Evolutionary conservation across 2,888 invertebrate genomes (phyloP).

Genomic region (Ennomos quercinarius): DNA sequence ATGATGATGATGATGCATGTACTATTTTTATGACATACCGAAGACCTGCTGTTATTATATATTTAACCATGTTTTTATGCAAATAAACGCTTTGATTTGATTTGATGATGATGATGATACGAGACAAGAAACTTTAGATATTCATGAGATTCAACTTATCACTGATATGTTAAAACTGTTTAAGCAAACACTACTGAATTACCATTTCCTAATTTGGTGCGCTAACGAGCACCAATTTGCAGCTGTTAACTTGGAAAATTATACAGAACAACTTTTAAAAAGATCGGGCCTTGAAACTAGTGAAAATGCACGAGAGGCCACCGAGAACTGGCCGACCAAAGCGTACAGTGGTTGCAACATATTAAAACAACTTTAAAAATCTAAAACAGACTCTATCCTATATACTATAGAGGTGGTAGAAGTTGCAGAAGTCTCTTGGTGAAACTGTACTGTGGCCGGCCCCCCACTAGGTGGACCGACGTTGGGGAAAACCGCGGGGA

Average conservation of each 20-base stretch:
- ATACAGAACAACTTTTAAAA: conserved; percentile 51
- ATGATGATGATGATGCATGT: too few species aligned
- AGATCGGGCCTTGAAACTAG: conserved; percentile 63
- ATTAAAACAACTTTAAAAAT: neutral
- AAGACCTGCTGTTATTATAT: too few species aligned
- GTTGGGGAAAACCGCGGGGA: too few species aligned
- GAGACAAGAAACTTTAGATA: conserved; percentile 17
- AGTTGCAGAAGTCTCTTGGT: conserved; percentile 39
- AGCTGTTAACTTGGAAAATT: conserved; percentile 57
- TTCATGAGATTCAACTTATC: conserved; percentile 25
- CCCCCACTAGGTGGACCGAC: too few species aligned
- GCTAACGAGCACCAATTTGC: conserved; percentile 49
- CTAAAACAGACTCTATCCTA: conserved; percentile 32
- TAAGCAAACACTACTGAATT: conserved; percentile 2
- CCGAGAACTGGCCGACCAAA: conserved; percentile 58
- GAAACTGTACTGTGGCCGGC: too few species aligned
- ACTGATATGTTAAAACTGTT: conserved; percentile 19
- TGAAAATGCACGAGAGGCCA: conserved; percentile 63
- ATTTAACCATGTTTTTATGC: too few species aligned
- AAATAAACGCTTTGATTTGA: too few species aligned
- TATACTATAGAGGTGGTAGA: accelerated
- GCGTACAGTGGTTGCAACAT: conserved; percentile 55
- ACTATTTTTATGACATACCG: too few species aligned
- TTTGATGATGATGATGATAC: too few species aligned
- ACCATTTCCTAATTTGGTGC: conserved; percentile 29